Base-by-base conservation (phyloP, 2,113 vertebrate species). In the Serinus canaria region DNA sequence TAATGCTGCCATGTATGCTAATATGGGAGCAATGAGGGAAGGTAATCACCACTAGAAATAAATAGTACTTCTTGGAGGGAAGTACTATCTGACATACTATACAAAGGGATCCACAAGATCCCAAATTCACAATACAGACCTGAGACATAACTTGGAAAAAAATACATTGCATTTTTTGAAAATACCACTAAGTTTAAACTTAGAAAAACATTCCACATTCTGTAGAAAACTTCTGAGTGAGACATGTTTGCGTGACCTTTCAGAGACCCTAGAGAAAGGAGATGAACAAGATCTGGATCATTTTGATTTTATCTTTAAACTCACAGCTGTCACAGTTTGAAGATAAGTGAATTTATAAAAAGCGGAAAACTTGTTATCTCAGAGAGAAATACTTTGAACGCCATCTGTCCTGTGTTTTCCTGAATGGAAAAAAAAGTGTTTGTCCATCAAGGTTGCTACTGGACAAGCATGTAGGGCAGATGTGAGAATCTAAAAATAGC, bases 321-420 rank as follows among this genome's bases (percentile, higher is more conserved):
- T 95, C 87, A 73, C 81, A 95, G 94, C 84, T 97, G 91, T 95
- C 94, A 92, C 82, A 60, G 59, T 94, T 92, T 96, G 82, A 93
- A 96, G 83, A 92, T 92, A 95, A 94, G 79, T 91, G 87, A 96
- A 95, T 94, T 91, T 94, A 93, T 93, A 93, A 92, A 95, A 96
- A 93, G 83, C 11, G 0, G 64, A 86, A 95, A 94, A 96, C 72
- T 92, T 96, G 94, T 94, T 96, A 89, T 91, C 68, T 94, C 14
- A 0, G 76, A 92, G 77, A 95, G 91, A 92, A 88, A 70, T 80
- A 88, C 72, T 96, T 95, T 92, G 79, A 88, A 73, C 60, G 86
- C 92, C 94, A 95, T 96, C 95, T 96, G 94, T 94, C 75, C 92
- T 81, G n/a, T 89, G 82, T 95, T 96, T 96, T 97, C 88, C 59